Evolutionary conservation across 2,888 invertebrate genomes (phyloP).

Genomic region (Chrysodeixis includens): DNA sequence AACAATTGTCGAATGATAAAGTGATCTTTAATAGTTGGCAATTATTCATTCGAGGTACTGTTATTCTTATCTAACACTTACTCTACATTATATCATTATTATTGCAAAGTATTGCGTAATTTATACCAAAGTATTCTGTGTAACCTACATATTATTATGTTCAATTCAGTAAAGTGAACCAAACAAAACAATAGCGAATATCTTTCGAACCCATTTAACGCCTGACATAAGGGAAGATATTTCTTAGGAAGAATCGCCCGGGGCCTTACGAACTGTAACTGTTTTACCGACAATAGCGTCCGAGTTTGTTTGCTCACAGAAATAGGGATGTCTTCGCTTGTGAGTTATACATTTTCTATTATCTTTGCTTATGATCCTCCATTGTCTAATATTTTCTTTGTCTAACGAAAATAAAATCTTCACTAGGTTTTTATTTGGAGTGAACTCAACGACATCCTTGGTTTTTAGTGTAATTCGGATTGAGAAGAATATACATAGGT

Average conservation of each 20-base stretch:
- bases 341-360: slow-evolving; percentile 44
- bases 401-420: slow-evolving; percentile 21
- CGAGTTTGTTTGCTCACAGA: slow-evolving; percentile 48
- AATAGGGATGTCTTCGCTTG: slow-evolving; percentile 41
- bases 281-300: slow-evolving; percentile 53
- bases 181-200: slow-evolving; percentile 42
- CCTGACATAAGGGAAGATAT: slow-evolving; percentile 53
- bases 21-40: slow-evolving; percentile 27
- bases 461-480: neutral
- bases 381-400: slow-evolving; percentile 42
- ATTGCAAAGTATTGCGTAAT: neutral
- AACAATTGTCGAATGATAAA: slow-evolving; percentile 36
- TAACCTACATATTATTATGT: slow-evolving; percentile 4
- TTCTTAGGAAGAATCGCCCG: slow-evolving; percentile 45
- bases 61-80: slow-evolving; percentile 10
- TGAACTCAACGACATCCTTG: neutral
- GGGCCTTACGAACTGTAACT: slow-evolving; percentile 42
- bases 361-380: slow-evolving; percentile 39
- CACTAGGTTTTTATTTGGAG: neutral
- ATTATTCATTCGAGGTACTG: slow-evolving; percentile 22
- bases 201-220: slow-evolving; percentile 53
- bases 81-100: no score
- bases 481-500: no score
- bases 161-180: slow-evolving; percentile 17
- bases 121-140: neutral